These are phyloP conservation scores for Prietella phreatophila DNA, from an alignment of 2,113 vertebrate species.

Conservation along the genomic window DNA sequence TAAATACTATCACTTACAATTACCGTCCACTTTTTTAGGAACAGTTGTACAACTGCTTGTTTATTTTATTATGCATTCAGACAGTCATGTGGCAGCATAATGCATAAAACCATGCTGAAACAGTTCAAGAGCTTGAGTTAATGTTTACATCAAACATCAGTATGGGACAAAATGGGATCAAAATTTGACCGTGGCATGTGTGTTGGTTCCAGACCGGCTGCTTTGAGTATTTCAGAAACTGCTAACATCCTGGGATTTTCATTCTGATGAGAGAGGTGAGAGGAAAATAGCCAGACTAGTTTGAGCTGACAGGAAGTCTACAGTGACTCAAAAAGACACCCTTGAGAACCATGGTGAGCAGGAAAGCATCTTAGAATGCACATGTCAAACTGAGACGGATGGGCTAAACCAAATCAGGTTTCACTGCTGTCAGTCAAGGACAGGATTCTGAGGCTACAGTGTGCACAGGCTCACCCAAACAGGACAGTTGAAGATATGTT, in stretches of 20 bases:
- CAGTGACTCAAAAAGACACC: background rate
- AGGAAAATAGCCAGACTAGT: constrained; percentile 6
- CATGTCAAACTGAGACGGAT: background rate
- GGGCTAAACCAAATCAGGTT: background rate
- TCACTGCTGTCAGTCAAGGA: background rate
- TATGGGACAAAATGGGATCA: background rate
- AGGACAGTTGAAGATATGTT: background rate
- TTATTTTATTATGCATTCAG: background rate
- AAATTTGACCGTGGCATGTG: background rate
- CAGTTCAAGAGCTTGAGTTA: background rate
- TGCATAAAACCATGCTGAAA: background rate
- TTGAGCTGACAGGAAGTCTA: background rate
- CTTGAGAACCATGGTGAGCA: background rate
- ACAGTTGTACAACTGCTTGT: background rate
- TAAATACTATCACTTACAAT: background rate
- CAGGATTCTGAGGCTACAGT: background rate
- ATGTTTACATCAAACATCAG: background rate
- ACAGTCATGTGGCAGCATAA: background rate
- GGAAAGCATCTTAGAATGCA: background rate
- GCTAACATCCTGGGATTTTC: background rate
- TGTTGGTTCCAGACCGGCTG: background rate
- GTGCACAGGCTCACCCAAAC: background rate
- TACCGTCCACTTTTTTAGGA: background rate
- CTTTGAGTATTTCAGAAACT: background rate
- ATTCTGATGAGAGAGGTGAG: background rate